Percentiles rank a stretch among this genome's conserved stretches.
phyloP scores from a whole-genome alignment of 1,140 invertebrate genomes.

The Hestina assimilis region DNA sequence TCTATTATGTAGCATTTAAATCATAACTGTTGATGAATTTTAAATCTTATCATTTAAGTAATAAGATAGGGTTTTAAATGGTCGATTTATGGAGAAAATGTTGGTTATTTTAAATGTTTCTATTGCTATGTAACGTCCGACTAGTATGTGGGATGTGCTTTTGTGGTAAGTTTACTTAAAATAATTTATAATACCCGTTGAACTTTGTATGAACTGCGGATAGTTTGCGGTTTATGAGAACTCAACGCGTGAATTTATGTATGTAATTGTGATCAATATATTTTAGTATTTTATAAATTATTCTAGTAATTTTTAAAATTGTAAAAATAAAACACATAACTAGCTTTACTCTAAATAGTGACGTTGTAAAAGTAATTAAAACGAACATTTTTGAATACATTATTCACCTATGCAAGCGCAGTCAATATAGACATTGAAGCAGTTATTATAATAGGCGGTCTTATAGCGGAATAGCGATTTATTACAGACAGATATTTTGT shows the following conservation, averaged over 20 bases:
- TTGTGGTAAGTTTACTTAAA: constrained; percentile 30
- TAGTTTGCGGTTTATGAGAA: constrained; percentile 26
- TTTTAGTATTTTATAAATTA: too few species aligned
- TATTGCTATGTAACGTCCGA: constrained; percentile 10
- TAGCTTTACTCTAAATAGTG: too few species aligned
- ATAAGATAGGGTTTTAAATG: constrained; percentile 22
- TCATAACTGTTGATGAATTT: background rate
- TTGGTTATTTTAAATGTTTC: constrained; percentile 22
- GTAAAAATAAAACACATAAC: too few species aligned
- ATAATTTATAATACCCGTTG: constrained; percentile 26
- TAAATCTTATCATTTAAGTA: background rate
- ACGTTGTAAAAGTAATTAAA: too few species aligned
- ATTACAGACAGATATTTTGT: too few species aligned
- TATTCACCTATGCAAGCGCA: too few species aligned
- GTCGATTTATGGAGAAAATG: constrained; percentile 17
- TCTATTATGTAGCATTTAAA: constrained; percentile 8
- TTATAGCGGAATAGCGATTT: too few species aligned
- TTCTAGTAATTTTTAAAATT: too few species aligned
- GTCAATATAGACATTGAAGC: too few species aligned
- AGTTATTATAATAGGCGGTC: too few species aligned
- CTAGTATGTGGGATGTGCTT: constrained; percentile 35
- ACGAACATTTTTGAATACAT: too few species aligned
- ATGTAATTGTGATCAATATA: background rate
- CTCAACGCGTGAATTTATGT: constrained; percentile 26
- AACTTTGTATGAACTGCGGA: constrained; percentile 18